A percentile compares a stretch with the other conserved stretches of the same genome.
Conservation (phyloP, 2,113 vertebrate genomes). For the Nestor notabilis region DNA sequence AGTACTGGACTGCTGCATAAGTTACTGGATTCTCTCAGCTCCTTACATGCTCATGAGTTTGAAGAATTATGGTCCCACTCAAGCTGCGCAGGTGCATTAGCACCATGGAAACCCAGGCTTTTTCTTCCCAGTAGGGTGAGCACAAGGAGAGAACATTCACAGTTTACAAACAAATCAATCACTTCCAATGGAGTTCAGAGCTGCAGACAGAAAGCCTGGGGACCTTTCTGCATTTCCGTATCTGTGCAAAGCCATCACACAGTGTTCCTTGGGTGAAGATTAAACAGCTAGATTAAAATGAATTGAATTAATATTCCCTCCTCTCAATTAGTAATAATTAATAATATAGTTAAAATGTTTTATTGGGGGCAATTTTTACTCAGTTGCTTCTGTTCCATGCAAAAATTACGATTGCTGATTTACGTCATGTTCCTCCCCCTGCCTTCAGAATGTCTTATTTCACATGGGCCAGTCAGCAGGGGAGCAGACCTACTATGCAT, state of each 20-base stretch:
- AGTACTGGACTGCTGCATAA: not conserved
- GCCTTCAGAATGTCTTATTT: not conserved
- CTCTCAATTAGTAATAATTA: not conserved
- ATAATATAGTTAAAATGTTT: not conserved
- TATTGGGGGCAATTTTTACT: not conserved
- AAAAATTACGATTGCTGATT: not conserved
- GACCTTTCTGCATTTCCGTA: not conserved
- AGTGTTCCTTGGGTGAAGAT: not conserved
- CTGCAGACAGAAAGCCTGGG: not conserved
- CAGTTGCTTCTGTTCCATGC: not conserved
- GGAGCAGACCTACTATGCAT: not conserved
- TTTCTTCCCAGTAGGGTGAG: not conserved
- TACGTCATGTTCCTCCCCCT: not conserved
- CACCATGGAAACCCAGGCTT: not conserved
- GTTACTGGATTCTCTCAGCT: not conserved
- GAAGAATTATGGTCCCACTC: not conserved
- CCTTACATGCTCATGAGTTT: not conserved
- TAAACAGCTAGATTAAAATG: not conserved
- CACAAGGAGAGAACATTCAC: not conserved
- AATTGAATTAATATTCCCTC: not conserved
- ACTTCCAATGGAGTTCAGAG: not conserved
- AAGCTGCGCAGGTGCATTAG: not conserved
- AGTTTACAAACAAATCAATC: not conserved
- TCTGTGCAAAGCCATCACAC: not conserved
- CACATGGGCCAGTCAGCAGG: not conserved